These are phyloP conservation scores for Brachyalestes nurse DNA, from an alignment of 2,797 vertebrate genomes.

Conservation along the genomic window DNA sequence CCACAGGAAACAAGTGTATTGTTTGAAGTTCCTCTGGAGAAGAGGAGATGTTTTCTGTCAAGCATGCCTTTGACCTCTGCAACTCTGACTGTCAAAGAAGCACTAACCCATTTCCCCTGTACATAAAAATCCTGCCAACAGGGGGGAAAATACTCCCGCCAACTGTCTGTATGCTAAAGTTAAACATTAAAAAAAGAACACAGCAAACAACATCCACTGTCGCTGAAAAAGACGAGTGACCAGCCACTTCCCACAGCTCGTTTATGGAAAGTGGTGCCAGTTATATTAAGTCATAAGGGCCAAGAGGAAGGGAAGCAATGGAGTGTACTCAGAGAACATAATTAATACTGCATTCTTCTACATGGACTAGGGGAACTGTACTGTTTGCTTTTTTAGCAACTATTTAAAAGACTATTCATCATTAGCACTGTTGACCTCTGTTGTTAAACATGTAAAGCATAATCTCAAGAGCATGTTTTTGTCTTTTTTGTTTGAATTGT, in stretches of 20 bases:
- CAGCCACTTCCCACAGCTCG: slow-evolving; percentile 26
- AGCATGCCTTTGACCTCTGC: slow-evolving; percentile 58
- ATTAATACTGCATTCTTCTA: not conserved
- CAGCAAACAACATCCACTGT: slow-evolving; percentile 6
- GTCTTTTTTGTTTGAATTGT: too few relatives aligned
- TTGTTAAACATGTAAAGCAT: not conserved
- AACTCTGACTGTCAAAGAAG: slow-evolving; percentile 58
- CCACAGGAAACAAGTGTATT: slow-evolving; percentile 75
- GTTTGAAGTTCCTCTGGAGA: slow-evolving; percentile 65
- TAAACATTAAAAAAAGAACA: slow-evolving; percentile 59
- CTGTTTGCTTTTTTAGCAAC: not conserved
- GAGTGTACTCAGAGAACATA: slow-evolving; percentile 9
- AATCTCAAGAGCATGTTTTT: not conserved
- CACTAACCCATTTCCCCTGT: slow-evolving; percentile 61
- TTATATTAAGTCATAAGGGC: slow-evolving; percentile 17
- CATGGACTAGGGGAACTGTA: not conserved
- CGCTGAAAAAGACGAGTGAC: slow-evolving; percentile 21
- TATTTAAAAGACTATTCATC: not conserved
- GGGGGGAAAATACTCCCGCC: slow-evolving; percentile 60
- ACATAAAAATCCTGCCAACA: slow-evolving; percentile 65
- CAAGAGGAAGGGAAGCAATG: slow-evolving; percentile 10
- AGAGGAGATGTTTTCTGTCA: slow-evolving; percentile 60
- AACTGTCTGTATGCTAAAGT: slow-evolving; percentile 65
- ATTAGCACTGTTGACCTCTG: not conserved
- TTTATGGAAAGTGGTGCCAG: slow-evolving; percentile 40